Evolutionary conservation across 2,888 invertebrate species (phyloP), one percentile per base, ranked within the genome.

Genomic region (Drosophila testacea): DNA sequence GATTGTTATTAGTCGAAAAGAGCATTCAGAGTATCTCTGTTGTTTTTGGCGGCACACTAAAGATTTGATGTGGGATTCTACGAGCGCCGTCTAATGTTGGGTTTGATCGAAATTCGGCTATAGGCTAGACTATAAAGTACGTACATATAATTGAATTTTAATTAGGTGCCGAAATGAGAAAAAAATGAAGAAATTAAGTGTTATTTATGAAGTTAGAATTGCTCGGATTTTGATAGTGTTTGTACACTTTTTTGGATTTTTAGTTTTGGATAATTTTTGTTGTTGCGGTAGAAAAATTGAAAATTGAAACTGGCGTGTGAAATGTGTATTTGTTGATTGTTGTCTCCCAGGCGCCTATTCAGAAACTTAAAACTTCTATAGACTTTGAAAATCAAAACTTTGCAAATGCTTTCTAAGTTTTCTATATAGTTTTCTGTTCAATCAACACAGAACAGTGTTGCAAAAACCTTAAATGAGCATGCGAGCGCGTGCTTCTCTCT

Each of bases 221-320:
- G 52, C 30, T 63, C 51, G 62, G 39, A 38, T 47, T 42, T 50
- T 66, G 51, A 36, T 60, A 51, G 41, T 48, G 44, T 32, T 68
- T 66, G 44, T 64, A 51, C 55, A 67, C 59, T 61, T 57, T 64
- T 66, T 74, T 77, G 67, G 65, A 76, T 64, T 69, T 69, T 77
- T 77, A 77, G 44, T 56, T 74, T 80, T 57, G 52, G 52, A 61
- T 62, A 73, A 70, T 81, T 72, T 65, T 60, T 72, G 69, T 76
- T 80, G 62, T 62, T 69, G 81, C 59, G 61, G 69, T 66, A 64
- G 73, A 80, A 72, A 72, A 62, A 64, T 48, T 75, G 62, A 62
- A 79, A 77, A 47, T 60, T 75, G 62, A 69, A 85, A 81, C 73
- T 76, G 46, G 54, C 69, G 46, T 47, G 64, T 73, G 73, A 55